Base-by-base conservation (phyloP, 2,113 vertebrate species). In the Polypterus senegalus region DNA sequence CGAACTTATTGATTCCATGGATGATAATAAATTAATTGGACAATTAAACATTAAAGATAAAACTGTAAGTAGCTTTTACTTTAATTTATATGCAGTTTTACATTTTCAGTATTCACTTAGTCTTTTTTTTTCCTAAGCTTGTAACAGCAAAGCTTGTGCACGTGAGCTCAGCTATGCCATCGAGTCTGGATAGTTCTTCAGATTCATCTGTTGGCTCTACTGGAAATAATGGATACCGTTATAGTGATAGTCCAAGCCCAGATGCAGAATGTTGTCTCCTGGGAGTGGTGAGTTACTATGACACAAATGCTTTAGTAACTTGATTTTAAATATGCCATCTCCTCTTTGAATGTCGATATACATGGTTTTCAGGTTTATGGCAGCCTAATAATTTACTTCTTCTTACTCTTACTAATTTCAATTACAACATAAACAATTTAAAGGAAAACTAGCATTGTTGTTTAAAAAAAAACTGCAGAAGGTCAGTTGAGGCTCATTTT, bases 151-250 rank as follows among this genome's bases (percentile, higher is more conserved):
- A 89, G 77, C 86, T 89, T 71, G 89, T 87, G 6, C 88, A 89
- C 70, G 86, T 89, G 77, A 89, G 86, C 81, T 86, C 86, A 69
- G 89, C 89, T 77, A 89, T 89, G 87, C 88, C 88, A 71, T 89
- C 88, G 73, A 89, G 88, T 66, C 88, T 87, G 65, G 88, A 89
- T 74, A 89, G 86, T 70, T 88, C 86, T 70, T 89, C 88, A 71
- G 88, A 89, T 73, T 89, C 88, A 63, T 89, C 88, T 71, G 89
- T 87, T 74, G 88, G 88, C 55, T 89, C 88, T 77, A 87, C 88
- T 46, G 86, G 88, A 66, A 89, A 89, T 71, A 87, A 89, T 45
- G 88, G 87, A 64, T 89, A 89, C 79, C 88, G 88, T 71, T 89
- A 84, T 62, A 89, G 88, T n/a, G 88, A 89, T 74, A 86, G 88